A percentile compares a stretch with the other conserved stretches of the same genome.
These are phyloP conservation scores for Pampusana beccarii DNA, from an alignment of 2,113 vertebrate genomes.

Conservation along the genomic window DNA sequence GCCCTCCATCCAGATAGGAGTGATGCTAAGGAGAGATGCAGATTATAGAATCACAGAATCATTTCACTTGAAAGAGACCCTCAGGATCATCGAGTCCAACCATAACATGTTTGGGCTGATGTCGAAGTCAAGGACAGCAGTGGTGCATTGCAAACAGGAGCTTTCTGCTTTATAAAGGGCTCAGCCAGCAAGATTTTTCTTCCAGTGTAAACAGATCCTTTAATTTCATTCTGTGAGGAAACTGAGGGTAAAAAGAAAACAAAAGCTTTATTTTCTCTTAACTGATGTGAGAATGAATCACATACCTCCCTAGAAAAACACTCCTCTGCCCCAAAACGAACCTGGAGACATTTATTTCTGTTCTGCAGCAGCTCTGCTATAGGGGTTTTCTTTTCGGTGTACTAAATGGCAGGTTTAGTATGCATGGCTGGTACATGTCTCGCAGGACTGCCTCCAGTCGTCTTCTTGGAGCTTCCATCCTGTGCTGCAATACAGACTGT, in stretches of 20 bases:
- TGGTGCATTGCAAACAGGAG: not conserved
- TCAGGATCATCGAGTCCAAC: no score
- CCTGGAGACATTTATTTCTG: not conserved
- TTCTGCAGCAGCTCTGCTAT: not conserved
- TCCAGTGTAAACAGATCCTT: not conserved
- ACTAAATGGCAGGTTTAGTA: constrained; percentile 41
- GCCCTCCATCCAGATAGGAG: not conserved
- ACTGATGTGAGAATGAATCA: not conserved
- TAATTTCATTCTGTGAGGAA: not conserved
- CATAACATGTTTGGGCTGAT: not conserved
- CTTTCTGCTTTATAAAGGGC: not conserved
- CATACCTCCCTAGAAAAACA: not conserved
- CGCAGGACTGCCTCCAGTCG: constrained; percentile 54
- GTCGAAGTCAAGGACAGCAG: not conserved
- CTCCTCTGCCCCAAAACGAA: not conserved
- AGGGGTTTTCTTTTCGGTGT: not conserved
- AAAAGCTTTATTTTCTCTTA: not conserved
- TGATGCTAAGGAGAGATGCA: not conserved
- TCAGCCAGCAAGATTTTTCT: not conserved
- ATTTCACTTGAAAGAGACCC: no score
- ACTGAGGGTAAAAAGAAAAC: not conserved
- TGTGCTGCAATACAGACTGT: constrained; percentile 46
- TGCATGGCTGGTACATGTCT: constrained; percentile 41
- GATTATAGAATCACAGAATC: not conserved
- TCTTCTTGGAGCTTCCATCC: constrained; percentile 43